phyloP scores from a whole-genome alignment of 2,888 invertebrate species.

The Hypena proboscidalis region DNA sequence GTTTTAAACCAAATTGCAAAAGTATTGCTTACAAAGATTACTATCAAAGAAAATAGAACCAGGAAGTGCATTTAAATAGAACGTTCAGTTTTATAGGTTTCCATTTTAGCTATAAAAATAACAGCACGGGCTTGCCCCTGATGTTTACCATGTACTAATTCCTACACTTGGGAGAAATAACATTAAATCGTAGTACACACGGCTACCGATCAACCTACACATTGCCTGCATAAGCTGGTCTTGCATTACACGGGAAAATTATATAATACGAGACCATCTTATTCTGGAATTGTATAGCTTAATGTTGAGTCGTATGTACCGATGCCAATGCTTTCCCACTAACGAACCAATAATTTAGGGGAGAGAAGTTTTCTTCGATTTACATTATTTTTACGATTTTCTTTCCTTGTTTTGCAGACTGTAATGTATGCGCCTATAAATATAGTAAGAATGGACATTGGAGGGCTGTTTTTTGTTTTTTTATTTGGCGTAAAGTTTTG shows the following conservation, averaged over 20 bases:
- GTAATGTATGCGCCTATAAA: conserved; percentile 12
- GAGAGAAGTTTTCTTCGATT: conserved; percentile 53
- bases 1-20: no score
- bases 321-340: conserved; percentile 66
- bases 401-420: conserved; percentile 23
- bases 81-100: conserved; percentile 34
- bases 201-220: no score
- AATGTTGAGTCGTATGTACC: no score
- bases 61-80: conserved; percentile 27
- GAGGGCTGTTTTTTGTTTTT: conserved; percentile 10
- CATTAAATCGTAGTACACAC: conserved; percentile 76
- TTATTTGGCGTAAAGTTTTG: conserved; percentile 4
- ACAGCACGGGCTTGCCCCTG: conserved; percentile 46
- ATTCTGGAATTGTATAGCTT: no score
- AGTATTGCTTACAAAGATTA: background rate
- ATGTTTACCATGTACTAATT: conserved; percentile 77
- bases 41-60: background rate
- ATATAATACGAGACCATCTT: no score
- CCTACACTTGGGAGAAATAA: conserved; percentile 78
- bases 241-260: no score
- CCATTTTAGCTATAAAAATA: conserved; percentile 40
- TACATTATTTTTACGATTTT: conserved; percentile 40
- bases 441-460: conserved; percentile 10
- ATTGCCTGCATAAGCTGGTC: no score
- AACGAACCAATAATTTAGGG: conserved; percentile 77